Conservation (phyloP, 2,113 vertebrate species). For the Aviceda subcristata region DNA sequence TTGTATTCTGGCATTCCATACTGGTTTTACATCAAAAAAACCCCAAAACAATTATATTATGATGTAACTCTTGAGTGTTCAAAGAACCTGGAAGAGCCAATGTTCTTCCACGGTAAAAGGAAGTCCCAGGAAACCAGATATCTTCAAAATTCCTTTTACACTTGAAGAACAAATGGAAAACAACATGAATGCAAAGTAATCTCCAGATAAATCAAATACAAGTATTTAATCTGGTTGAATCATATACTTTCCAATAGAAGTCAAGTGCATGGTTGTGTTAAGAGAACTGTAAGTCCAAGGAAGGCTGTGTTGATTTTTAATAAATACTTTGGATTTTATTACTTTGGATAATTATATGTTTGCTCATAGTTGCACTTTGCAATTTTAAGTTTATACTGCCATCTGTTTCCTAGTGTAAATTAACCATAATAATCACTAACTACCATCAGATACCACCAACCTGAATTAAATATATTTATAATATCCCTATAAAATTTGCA, state of each 20-base stretch:
- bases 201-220: background rate
- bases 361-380: fast-evolving
- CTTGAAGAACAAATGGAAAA: background rate
- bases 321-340: background rate
- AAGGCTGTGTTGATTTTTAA: background rate
- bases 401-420: background rate
- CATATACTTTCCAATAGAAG: background rate
- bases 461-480: background rate
- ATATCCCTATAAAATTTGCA: background rate
- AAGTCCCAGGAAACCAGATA: background rate
- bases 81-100: background rate
- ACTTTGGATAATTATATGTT: background rate
- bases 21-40: background rate
- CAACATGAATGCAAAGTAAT: background rate
- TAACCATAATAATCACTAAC: background rate
- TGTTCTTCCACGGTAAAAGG: background rate
- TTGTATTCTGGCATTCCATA: background rate
- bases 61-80: background rate
- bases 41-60: background rate
- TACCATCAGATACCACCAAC: background rate
- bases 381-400: background rate
- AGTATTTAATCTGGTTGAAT: background rate
- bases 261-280: background rate
- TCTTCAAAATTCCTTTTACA: background rate
- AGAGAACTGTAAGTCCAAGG: background rate